Conservation (phyloP, 2,113 vertebrate species). For the Dendrocopos noguchii region DNA sequence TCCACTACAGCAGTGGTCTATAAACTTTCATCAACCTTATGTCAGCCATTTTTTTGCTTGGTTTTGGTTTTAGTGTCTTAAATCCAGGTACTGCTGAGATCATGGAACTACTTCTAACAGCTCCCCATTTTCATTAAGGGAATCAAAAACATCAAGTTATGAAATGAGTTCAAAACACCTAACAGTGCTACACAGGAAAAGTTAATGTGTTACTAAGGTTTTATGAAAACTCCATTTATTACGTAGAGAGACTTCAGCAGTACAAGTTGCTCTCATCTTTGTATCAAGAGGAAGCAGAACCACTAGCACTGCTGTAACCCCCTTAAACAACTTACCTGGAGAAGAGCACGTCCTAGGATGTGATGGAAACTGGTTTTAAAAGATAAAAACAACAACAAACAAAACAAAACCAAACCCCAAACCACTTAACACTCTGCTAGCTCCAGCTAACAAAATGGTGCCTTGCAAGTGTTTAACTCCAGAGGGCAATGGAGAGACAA, state of each 20-base stretch:
- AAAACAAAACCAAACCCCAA: too few relatives aligned
- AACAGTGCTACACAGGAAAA: background rate
- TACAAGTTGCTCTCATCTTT: background rate
- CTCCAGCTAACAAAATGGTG: background rate
- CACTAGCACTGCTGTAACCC: background rate
- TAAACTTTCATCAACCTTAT: background rate
- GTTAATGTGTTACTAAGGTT: background rate
- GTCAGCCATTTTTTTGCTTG: background rate
- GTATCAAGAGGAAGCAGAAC: background rate
- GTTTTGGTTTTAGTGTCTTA: background rate
- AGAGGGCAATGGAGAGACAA: slow-evolving; percentile 78
- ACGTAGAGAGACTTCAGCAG: background rate
- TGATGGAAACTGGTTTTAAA: background rate
- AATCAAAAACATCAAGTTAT: background rate
- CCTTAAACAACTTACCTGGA: background rate
- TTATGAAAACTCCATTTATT: background rate
- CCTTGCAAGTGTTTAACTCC: slow-evolving; percentile 57
- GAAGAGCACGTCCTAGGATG: background rate
- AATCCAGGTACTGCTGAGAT: background rate
- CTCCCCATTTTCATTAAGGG: background rate
- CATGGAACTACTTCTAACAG: background rate
- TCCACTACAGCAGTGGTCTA: background rate
- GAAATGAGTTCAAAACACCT: background rate
- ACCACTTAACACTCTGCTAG: background rate
- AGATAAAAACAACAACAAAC: background rate